These are phyloP conservation scores for Darevskia nairensis DNA, from an alignment of 2,797 vertebrate genomes.

Conservation along the genomic window DNA sequence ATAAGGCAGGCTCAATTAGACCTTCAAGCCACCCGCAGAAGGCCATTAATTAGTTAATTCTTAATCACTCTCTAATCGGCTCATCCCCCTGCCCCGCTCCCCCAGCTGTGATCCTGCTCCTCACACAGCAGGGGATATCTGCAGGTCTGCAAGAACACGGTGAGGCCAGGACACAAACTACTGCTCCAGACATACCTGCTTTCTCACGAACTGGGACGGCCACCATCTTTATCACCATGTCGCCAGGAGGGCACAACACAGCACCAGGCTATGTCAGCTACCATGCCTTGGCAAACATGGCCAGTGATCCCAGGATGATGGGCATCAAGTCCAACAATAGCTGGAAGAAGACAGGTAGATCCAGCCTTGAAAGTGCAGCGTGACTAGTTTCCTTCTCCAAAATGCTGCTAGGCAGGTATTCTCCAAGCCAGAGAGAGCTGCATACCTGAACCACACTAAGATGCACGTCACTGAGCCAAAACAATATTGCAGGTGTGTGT, in stretches of 20 bases:
- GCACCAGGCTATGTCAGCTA: not conserved
- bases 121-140: not conserved
- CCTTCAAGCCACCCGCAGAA: not conserved
- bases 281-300: not conserved
- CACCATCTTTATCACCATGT: no score
- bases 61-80: not conserved
- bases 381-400: not conserved
- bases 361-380: not conserved
- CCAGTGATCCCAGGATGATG: not conserved
- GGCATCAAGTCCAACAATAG: not conserved
- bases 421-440: not conserved
- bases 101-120: not conserved
- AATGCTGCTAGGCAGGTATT: not conserved
- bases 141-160: not conserved
- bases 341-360: not conserved
- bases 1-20: not conserved
- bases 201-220: not conserved
- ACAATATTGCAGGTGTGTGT: not conserved
- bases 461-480: not conserved
- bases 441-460: not conserved
- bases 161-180: conserved; percentile 2
- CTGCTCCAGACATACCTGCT: not conserved
- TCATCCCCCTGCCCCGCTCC: not conserved
- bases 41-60: conserved; percentile 1
- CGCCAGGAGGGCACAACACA: not conserved